phyloP scores from a whole-genome alignment of 2,888 invertebrate genomes.

The Scaptomyza parva region DNA sequence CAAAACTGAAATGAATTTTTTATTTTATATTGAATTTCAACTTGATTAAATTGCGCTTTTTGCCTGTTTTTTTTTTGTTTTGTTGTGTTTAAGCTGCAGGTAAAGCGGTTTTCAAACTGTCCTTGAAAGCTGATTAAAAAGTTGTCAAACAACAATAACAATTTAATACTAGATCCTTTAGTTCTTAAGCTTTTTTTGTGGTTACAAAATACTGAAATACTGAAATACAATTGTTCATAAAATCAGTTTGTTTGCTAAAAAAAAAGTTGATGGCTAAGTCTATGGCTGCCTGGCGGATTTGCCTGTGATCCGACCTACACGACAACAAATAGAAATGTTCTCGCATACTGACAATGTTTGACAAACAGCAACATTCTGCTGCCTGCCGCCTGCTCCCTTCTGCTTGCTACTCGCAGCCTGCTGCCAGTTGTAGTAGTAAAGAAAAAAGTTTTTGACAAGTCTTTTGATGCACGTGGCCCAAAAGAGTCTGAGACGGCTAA shows the following conservation, averaged over 20 bases:
- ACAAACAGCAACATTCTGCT: constrained; percentile 20
- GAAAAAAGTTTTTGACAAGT: constrained; percentile 22
- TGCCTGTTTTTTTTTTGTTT: too few relatives aligned
- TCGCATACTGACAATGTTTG: constrained; percentile 12
- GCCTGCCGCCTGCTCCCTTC: too few relatives aligned
- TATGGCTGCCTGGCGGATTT: not conserved
- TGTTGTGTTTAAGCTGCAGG: not conserved
- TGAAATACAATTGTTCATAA: too few relatives aligned
- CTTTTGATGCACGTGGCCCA: constrained; percentile 36
- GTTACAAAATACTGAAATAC: not conserved
- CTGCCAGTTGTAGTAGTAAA: constrained; percentile 4
- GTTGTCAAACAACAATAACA: not conserved
- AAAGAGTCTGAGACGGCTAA: constrained; percentile 30
- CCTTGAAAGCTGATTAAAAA: not conserved
- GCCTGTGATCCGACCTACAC: not conserved
- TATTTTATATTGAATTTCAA: not conserved
- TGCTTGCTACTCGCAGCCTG: too few relatives aligned
- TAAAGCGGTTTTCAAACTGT: not conserved
- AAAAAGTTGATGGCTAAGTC: not conserved
- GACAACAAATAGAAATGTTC: not conserved
- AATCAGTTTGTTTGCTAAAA: too few relatives aligned
- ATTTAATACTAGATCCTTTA: not conserved
- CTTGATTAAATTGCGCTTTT: not conserved
- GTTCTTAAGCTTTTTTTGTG: too few relatives aligned
- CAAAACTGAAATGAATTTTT: not conserved